Base-by-base conservation (phyloP, 1,140 invertebrate species). In the Epicauta chinensis region DNA sequence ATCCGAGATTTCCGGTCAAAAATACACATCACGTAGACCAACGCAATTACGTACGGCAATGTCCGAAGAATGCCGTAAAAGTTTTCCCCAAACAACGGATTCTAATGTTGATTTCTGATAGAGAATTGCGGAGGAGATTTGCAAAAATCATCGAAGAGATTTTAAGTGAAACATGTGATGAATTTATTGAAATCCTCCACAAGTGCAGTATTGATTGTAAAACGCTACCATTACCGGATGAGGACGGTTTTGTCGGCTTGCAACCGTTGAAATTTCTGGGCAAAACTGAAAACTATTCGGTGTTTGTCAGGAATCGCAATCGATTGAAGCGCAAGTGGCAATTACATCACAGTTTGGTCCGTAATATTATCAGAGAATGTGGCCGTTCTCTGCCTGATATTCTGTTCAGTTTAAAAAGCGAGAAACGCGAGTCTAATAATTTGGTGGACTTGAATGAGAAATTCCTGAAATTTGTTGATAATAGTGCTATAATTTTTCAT, bases 271-370 rank as follows among this genome's bases (percentile, higher is more conserved):
- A 81, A 65, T 76, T 71, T 56, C 63, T 70, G 2, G 83, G 83
- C 4, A 68, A 74, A 51, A 83, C 82, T 0, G 54, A 73, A n/a
- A 72, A 77, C 57, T 80, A 80, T 54, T 53, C 71, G 0, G 73
- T 72, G 49, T 86, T 77, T 71, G 40, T 82, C 7, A 72, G 68
- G 51, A 79, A 75, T 66, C 74, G 77, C 16, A 74, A 75, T 9
- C 72, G 72, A 51, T 64, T 71, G 53, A 71, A 72, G 32, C 76
- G 69, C 50, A n/a, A n/a, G n/a, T 73, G 77, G 40, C 73, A 81
- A 11, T 69, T 83, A 9, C 64, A 82, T n/a, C 79, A 84, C 61
- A 77, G 76, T 12, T 75, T 84, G 38, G 75, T 86, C 51, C 73
- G 77, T 40, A 73, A 75, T 23, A 73, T 86, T 2, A 61, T 84